Conservation (phyloP, 2,888 invertebrate genomes). For the Thymelicus sylvestris region DNA sequence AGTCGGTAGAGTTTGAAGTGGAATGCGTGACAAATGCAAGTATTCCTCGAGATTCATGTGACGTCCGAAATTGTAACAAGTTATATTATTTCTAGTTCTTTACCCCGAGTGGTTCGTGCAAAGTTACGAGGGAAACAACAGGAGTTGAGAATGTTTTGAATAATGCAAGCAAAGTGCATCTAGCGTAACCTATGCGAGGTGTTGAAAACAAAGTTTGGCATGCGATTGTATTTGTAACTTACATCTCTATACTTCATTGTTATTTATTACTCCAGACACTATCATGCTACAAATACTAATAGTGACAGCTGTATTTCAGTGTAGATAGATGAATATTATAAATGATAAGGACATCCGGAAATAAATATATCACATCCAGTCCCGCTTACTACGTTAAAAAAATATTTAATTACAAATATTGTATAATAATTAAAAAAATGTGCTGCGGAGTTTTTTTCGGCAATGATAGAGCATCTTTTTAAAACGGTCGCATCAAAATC, state of each 20-base stretch:
- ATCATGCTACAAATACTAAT: too few species aligned
- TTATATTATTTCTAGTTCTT: conserved; percentile 70
- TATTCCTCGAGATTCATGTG: conserved; percentile 54
- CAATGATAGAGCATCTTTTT: too few species aligned
- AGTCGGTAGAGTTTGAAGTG: conserved; percentile 33
- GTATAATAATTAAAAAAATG: too few species aligned
- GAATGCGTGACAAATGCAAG: conserved; percentile 46
- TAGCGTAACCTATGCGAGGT: conserved; percentile 40
- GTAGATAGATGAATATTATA: too few species aligned
- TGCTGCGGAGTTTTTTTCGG: too few species aligned
- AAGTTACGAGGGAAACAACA: conserved; percentile 77
- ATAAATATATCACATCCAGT: too few species aligned
- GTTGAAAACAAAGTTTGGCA: conserved; percentile 33
- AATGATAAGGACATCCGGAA: too few species aligned
- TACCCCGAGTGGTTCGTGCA: conserved; percentile 65
- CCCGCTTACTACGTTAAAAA: too few species aligned
- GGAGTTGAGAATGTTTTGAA: conserved; percentile 62
- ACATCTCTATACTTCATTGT: background rate
- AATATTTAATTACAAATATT: too few species aligned
- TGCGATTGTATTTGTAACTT: conserved; percentile 19
- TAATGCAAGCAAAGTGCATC: conserved; percentile 55
- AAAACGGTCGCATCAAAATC: too few species aligned
- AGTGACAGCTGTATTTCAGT: too few species aligned
- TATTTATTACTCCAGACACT: too few species aligned
- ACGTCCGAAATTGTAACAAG: conserved; percentile 55